Conservation (phyloP, 2,888 invertebrate genomes). For the Sympetrum striolatum region DNA sequence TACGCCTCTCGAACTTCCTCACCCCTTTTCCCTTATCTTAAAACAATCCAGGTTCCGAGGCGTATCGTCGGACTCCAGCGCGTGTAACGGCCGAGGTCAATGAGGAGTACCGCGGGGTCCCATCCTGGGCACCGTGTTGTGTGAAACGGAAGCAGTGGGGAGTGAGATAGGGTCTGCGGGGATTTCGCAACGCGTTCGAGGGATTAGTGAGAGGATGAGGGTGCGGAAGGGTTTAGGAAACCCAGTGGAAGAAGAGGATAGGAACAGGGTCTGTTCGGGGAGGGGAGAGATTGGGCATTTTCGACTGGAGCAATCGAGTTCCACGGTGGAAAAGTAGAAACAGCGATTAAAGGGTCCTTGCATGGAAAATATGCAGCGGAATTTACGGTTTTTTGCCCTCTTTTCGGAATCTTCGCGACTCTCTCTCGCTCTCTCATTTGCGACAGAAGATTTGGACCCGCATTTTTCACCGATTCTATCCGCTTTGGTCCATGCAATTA, state of each 20-base stretch:
- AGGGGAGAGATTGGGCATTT: background rate
- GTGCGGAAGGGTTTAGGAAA: background rate
- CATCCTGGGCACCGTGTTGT: background rate
- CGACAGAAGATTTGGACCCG: background rate
- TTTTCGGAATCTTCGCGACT: no score
- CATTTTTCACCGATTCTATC: background rate
- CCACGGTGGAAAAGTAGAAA: background rate
- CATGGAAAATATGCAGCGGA: background rate
- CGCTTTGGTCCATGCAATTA: background rate
- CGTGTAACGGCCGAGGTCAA: background rate
- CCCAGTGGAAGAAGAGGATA: background rate
- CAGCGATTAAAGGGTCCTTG: background rate
- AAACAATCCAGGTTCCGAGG: background rate
- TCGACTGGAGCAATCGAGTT: background rate
- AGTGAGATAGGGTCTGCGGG: background rate
- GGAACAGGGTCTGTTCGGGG: background rate
- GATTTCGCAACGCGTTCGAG: background rate
- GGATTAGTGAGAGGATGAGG: background rate
- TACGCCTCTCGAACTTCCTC: background rate
- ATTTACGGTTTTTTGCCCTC: background rate
- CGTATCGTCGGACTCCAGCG: background rate
- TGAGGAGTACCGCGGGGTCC: background rate
- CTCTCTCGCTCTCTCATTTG: background rate
- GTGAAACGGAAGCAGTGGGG: background rate
- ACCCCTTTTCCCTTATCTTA: background rate